A percentile compares a stretch with the other conserved stretches of the same genome.
phyloP scores from a whole-genome alignment of 2,888 invertebrate species.

The Aphodius sticticus region DNA sequence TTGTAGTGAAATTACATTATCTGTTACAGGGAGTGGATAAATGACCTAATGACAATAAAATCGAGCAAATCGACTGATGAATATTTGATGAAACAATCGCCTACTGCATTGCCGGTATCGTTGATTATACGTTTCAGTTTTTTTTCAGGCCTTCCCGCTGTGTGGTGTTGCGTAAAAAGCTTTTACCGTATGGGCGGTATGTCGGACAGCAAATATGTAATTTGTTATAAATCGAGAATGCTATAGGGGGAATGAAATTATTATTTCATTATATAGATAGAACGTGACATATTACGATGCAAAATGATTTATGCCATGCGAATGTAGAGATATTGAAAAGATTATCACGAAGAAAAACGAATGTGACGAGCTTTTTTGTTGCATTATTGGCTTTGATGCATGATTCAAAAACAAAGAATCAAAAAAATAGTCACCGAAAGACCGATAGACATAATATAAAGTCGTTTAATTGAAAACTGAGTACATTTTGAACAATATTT shows the following conservation, averaged over 20 bases:
- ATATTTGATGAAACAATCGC: conserved; percentile 24
- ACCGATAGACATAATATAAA: too few species aligned
- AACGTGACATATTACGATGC: conserved; percentile 35
- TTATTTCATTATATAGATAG: conserved; percentile 39
- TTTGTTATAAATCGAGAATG: conserved; percentile 58
- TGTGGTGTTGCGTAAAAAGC: conserved; percentile 39
- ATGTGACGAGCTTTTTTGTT: too few species aligned
- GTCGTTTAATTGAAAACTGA: too few species aligned
- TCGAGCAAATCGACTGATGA: background rate
- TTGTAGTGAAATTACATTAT: conserved; percentile 9
- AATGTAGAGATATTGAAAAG: too few species aligned
- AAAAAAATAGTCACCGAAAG: too few species aligned
- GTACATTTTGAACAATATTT: too few species aligned
- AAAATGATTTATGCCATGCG: background rate
- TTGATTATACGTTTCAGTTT: conserved; percentile 40
- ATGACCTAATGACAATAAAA: background rate
- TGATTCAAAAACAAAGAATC: too few species aligned
- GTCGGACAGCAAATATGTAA: conserved; percentile 49
- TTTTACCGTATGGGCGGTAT: conserved; percentile 31
- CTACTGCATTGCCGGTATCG: background rate
- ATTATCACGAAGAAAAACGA: too few species aligned
- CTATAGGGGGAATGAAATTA: conserved; percentile 55
- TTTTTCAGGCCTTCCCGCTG: background rate
- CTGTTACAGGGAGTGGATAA: background rate
- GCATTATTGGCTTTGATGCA: too few species aligned